Evolutionary conservation across 2,113 vertebrate genomes (phyloP), one percentile per base, ranked within the genome.

Genomic region (Gobiocypris rarus): DNA sequence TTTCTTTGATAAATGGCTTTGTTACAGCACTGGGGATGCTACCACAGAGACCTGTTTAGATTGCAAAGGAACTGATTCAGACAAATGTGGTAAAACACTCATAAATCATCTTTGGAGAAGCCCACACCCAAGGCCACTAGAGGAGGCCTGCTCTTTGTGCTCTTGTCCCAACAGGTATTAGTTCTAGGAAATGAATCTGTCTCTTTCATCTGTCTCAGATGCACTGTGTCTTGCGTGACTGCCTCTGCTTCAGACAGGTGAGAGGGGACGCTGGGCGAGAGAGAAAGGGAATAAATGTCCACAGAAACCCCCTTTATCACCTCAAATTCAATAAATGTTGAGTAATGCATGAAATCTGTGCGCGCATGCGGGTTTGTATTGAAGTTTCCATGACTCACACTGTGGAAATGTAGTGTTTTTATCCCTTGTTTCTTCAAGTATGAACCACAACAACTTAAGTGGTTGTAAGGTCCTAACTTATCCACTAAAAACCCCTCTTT

Each of bases 291-390:
- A 67, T 50, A 22, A 78, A 48, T 24, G 34, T 56, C 22, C 69
- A 69, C 65, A 17, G 28, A 26, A 71, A 74, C 85, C 82, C 84
- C 58, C 77, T 41, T 84, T 70, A 84, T 87, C 83, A 81, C 89
- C 90, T 91, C 85, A 87, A 70, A 89, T 90, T 91, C 79, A 91
- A 92, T 91, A 91, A 91, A 89, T 90, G 89, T 90, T 88, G 89
- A 91, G 88, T 89, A 89, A 91, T 83, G 84, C 88, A 73, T 89
- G 82, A 86, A 87, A 88, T 22, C 24, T 54, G 58, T 78, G 70
- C 2, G 14, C 28, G 24, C 56, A 75, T 81, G 43, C 15, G 54
- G 15, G 41, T 13, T 31, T 54, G 43, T 50, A 52, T 82, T 71
- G 81, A 89, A 83, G 84, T 91, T 91, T 91, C 90, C 89, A 88